These are phyloP conservation scores for Alethe diademata DNA, from an alignment of 2,113 vertebrate species.

Conservation along the genomic window DNA sequence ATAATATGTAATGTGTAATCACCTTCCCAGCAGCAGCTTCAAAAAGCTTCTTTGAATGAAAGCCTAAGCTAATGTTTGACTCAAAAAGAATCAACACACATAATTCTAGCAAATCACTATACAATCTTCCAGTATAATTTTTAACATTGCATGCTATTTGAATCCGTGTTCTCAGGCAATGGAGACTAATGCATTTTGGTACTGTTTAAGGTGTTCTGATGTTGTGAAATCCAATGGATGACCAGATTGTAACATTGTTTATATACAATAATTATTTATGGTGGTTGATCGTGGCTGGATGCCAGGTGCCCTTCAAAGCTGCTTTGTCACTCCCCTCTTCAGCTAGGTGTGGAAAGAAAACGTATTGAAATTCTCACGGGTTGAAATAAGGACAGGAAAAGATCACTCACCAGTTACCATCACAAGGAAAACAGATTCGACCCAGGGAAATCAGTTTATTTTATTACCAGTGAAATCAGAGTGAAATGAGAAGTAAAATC, in stretches of 20 bases:
- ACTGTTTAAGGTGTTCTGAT: neutral
- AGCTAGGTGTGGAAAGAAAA: neutral
- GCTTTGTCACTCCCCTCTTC: neutral
- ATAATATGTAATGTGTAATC: neutral
- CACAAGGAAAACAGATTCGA: accelerated
- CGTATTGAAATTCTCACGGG: neutral
- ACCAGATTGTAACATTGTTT: neutral
- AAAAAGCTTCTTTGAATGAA: neutral
- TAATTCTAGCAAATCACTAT: neutral
- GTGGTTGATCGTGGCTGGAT: neutral
- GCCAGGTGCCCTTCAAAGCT: neutral
- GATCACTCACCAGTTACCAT: neutral
- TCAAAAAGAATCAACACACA: neutral
- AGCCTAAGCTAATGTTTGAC: neutral
- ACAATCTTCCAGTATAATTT: neutral
- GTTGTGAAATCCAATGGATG: neutral
- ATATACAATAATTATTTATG: neutral
- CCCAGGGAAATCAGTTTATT: neutral
- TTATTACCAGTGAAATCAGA: neutral
- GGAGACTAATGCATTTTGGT: neutral
- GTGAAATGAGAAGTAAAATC: neutral
- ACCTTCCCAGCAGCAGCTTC: neutral
- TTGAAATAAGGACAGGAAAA: neutral
- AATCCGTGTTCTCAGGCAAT: neutral
- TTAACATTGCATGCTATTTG: neutral